Percentiles rank a stretch among this genome's conserved stretches.
Conservation (phyloP, 1,140 invertebrate species). For the Plectrocnemia conspersa region DNA sequence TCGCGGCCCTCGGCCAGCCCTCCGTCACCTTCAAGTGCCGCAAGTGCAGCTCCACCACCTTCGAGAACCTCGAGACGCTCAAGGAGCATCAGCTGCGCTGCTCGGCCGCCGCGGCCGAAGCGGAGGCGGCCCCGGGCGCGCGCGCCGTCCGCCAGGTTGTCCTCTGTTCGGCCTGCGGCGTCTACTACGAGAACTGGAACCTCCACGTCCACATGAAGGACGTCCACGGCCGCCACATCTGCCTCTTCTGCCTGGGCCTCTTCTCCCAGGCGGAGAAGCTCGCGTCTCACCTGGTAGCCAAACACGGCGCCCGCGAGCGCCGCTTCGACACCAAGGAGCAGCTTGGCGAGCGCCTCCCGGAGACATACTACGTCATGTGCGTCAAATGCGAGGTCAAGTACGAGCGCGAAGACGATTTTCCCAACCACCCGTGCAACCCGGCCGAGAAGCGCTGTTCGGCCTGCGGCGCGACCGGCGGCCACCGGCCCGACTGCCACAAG, state of each 20-base stretch:
- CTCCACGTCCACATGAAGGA: constrained; percentile 76
- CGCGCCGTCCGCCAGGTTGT: constrained; percentile 70
- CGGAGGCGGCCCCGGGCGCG: constrained; percentile 50
- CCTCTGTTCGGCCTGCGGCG: constrained; percentile 70
- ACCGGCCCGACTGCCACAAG: constrained; percentile 26
- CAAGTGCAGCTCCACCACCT: constrained; percentile 59
- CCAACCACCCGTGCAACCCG: constrained; percentile 61
- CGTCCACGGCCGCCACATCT: constrained; percentile 70
- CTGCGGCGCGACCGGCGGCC: constrained; percentile 36
- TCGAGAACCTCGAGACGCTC: constrained; percentile 54
- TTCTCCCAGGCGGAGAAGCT: constrained; percentile 73
- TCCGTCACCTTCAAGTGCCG: constrained; percentile 63
- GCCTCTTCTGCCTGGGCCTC: constrained; percentile 72
- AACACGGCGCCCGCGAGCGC: constrained; percentile 67
- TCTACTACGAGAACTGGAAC: constrained; percentile 79
- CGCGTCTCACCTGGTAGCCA: constrained; percentile 65
- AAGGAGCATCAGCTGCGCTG: constrained; percentile 60
- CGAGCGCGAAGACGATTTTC: constrained; percentile 66
- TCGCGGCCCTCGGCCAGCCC: constrained; percentile 36
- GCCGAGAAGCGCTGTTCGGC: constrained; percentile 37
- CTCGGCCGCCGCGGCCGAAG: constrained; percentile 45
- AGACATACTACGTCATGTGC: constrained; percentile 69
- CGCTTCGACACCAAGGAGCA: constrained; percentile 59
- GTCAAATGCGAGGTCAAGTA: constrained; percentile 72
- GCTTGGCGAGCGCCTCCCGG: constrained; percentile 59